Percentiles rank a stretch among this genome's conserved stretches.
Conservation (phyloP, 2,888 invertebrate genomes). For the Acronicta psi region DNA sequence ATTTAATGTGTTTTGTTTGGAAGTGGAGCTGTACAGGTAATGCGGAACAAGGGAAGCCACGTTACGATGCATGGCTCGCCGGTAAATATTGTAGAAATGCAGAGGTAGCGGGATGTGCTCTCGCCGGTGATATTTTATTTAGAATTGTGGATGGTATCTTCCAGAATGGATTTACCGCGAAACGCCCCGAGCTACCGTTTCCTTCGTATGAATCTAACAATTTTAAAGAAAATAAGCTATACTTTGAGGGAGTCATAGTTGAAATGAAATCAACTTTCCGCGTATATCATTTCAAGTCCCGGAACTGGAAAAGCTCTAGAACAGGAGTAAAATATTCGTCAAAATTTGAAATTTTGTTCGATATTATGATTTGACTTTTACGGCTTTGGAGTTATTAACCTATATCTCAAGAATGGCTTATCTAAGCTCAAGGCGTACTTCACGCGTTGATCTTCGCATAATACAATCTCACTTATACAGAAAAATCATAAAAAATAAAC, state of each 20-base stretch:
- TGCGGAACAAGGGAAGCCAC: conserved; percentile 17
- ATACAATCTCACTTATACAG: conserved; percentile 48
- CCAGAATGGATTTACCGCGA: conserved; percentile 53
- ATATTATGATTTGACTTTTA: conserved; percentile 22
- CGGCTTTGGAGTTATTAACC: conserved; percentile 17
- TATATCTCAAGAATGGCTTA: conserved; percentile 14
- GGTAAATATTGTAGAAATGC: conserved; percentile 56
- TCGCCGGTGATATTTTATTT: conserved; percentile 66
- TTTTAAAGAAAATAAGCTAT: conserved; percentile 53
- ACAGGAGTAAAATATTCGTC: conserved; percentile 9
- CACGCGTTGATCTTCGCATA: conserved; percentile 38
- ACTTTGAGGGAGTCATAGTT: conserved; percentile 35
- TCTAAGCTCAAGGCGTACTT: conserved; percentile 9
- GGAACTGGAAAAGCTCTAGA: conserved; percentile 6
- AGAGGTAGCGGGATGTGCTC: conserved; percentile 35
- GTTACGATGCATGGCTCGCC: conserved; percentile 43
- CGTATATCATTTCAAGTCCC: conserved; percentile 35
- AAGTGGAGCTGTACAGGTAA: conserved; percentile 44
- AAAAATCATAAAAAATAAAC: conserved; percentile 53
- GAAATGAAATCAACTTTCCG: conserved; percentile 43
- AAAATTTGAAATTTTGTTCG: neutral
- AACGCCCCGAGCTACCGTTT: conserved; percentile 50
- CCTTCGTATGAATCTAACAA: conserved; percentile 45
- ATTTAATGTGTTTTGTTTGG: conserved; percentile 49
- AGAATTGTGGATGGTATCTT: conserved; percentile 53